Percentiles rank a stretch among this genome's conserved stretches.
phyloP scores from a whole-genome alignment of 2,797 vertebrate species.

The Lutjanus campechanus region DNA sequence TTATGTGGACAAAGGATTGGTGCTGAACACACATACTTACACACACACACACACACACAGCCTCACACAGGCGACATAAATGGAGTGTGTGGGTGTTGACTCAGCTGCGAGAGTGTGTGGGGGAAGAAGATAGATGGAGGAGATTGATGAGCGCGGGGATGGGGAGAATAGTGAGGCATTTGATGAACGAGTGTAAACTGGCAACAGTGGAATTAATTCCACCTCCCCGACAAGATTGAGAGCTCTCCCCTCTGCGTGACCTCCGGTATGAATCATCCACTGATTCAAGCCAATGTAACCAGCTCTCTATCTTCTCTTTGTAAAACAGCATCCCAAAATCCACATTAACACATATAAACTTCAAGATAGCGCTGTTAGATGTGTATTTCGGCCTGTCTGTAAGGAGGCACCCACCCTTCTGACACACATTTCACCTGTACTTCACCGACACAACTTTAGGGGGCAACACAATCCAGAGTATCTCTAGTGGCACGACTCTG shows the following conservation, averaged over 20 bases:
- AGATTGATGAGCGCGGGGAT: slow-evolving; percentile 82
- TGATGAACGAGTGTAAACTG: slow-evolving; percentile 87
- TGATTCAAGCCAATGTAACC: slow-evolving; percentile 46
- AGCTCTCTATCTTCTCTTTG: slow-evolving; percentile 39
- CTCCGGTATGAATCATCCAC: slow-evolving; percentile 69
- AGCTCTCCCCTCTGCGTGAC: slow-evolving; percentile 81
- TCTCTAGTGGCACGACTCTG: slow-evolving; percentile 27
- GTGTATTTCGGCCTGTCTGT: not conserved
- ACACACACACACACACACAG: slow-evolving; percentile 58
- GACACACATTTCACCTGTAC: slow-evolving; percentile 55
- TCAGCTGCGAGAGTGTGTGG: slow-evolving; percentile 82
- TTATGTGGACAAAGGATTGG: slow-evolving; percentile 66
- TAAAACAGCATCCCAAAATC: slow-evolving; percentile 36
- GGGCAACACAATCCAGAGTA: slow-evolving; percentile 78
- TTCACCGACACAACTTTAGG: slow-evolving; percentile 77
- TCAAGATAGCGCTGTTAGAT: not conserved
- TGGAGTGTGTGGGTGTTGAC: slow-evolving; percentile 86
- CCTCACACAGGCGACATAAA: slow-evolving; percentile 75
- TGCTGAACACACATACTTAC: slow-evolving; percentile 52
- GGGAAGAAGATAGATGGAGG: slow-evolving; percentile 70
- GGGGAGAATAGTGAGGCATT: slow-evolving; percentile 82
- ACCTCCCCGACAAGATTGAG: slow-evolving; percentile 80
- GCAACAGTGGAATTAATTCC: slow-evolving; percentile 86
- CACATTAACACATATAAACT: slow-evolving; percentile 19
- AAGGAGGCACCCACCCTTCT: not conserved